Conservation (phyloP, 92 coral and sea anemone genomes). For the Phenganax subtilis region DNA sequence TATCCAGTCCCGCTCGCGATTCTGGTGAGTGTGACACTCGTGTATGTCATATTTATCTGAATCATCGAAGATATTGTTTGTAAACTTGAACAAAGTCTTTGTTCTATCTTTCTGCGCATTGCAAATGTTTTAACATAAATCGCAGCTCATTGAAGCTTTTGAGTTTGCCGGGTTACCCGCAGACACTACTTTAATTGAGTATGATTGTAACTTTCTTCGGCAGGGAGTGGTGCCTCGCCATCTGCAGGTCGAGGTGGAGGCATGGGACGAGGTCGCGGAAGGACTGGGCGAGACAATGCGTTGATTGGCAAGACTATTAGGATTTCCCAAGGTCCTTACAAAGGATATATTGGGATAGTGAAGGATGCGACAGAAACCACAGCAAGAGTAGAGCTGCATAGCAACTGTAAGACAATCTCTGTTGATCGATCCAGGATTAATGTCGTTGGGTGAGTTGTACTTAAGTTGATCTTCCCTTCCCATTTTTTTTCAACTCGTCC, state of each 20-base stretch:
- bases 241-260: conserved; percentile 61
- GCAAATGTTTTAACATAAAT: background rate
- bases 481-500: too few species aligned
- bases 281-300: conserved; percentile 77
- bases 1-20: conserved; percentile 93
- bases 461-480: too few species aligned
- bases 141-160: background rate
- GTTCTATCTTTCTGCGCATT: background rate
- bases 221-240: conserved; percentile 8
- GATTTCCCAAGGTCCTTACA: conserved; percentile 94
- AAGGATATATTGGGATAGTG: conserved; percentile 98
- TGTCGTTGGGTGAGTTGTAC: conserved; percentile 62
- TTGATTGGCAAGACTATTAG: conserved; percentile 88
- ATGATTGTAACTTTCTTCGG: background rate
- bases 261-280: conserved; percentile 83
- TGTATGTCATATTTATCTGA: too few species aligned
- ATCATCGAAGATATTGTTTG: background rate
- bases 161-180: background rate
- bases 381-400: conserved; percentile 95
- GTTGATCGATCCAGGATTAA: conserved; percentile 83
- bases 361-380: conserved; percentile 99
- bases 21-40: conserved; percentile 44
- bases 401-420: conserved; percentile 90
- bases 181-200: background rate
- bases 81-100: background rate